Conservation (phyloP, 2,113 vertebrate species). For the Labrus mixtus region DNA sequence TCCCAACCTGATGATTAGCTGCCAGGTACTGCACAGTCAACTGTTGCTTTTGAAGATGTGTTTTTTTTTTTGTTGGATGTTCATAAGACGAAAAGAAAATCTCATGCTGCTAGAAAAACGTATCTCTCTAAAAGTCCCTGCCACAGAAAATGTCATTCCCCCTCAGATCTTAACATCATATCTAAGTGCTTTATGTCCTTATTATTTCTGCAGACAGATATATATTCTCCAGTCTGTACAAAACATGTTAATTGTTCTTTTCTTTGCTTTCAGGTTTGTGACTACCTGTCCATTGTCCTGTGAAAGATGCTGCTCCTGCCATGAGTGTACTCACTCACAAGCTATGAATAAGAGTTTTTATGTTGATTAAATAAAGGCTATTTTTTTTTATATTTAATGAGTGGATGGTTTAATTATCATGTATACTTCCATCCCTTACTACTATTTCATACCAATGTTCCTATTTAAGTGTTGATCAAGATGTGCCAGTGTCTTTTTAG, state of each 20-base stretch:
- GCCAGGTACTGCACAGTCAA: conserved; percentile 66
- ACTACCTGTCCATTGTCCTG: conserved; percentile 82
- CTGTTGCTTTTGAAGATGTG: background rate
- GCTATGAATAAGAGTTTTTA: background rate
- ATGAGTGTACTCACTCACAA: background rate
- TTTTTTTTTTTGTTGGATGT: background rate
- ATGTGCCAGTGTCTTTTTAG: background rate
- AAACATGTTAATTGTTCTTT: background rate
- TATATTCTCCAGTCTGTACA: too few relatives aligned
- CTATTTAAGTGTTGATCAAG: background rate
- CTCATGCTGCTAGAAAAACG: background rate
- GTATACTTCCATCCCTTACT: background rate
- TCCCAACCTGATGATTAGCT: conserved; percentile 80
- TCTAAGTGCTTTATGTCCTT: too few relatives aligned
- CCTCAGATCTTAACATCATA: too few relatives aligned
- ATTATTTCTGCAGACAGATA: too few relatives aligned
- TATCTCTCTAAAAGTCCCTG: background rate
- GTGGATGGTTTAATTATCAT: background rate
- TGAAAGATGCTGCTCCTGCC: conserved; percentile 31
- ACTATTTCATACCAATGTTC: background rate
- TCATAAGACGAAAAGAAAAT: background rate
- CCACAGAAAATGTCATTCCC: too few relatives aligned
- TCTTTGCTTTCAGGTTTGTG: conserved; percentile 78
- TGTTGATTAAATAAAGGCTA: conserved; percentile 62
- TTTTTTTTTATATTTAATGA: conserved; percentile 19